Percentiles rank a stretch among this genome's conserved stretches.
Evolutionary conservation across 2,888 invertebrate genomes (phyloP).

Genomic region (Pandemis cinnamomeana): DNA sequence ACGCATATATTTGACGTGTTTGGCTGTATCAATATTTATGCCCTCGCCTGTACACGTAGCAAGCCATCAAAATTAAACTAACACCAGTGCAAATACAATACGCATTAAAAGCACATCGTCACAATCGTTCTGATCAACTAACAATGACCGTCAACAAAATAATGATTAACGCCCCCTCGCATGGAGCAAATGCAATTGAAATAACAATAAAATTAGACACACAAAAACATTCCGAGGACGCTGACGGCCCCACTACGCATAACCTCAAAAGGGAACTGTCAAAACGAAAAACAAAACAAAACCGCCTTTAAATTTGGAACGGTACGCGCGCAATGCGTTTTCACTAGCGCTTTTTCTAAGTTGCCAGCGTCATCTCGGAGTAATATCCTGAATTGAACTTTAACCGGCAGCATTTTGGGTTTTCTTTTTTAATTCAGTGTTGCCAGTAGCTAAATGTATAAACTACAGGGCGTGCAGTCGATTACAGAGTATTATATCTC

Average conservation of each 20-base stretch:
- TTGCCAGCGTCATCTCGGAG: neutral
- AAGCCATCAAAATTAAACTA: neutral
- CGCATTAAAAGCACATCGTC: conserved; percentile 14
- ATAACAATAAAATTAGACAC: conserved; percentile 29
- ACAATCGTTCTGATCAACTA: conserved; percentile 16
- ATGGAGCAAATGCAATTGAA: conserved; percentile 15
- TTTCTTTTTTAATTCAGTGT: neutral
- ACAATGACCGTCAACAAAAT: conserved; percentile 27
- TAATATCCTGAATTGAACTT: neutral
- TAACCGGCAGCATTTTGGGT: neutral
- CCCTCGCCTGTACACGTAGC: neutral
- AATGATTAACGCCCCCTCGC: conserved; percentile 20
- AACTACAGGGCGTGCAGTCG: conserved; percentile 26
- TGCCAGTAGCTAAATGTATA: conserved; percentile 11
- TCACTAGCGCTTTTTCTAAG: neutral
- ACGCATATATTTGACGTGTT: too few relatives aligned
- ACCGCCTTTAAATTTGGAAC: neutral
- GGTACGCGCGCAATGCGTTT: neutral
- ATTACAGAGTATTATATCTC: conserved; percentile 23
- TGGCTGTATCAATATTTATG: too few relatives aligned
- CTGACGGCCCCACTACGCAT: neutral
- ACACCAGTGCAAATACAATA: conserved; percentile 7
- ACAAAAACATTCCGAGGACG: conserved; percentile 22
- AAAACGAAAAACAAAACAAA: neutral
- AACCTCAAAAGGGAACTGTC: neutral